phyloP scores from a whole-genome alignment of 2,113 vertebrate species.

The Gallinago paraguaiae region DNA sequence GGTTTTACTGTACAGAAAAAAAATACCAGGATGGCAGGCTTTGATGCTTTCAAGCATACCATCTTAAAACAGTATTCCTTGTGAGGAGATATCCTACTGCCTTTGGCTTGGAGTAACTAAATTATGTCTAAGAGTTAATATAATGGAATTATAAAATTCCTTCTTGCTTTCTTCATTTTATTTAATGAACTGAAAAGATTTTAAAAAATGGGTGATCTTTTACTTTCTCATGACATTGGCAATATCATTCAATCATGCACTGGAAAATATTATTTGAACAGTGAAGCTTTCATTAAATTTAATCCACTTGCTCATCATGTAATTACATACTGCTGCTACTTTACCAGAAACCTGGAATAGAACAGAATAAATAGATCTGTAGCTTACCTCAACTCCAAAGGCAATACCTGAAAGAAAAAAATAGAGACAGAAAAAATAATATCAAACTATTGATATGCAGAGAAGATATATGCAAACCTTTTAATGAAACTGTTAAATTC shows the following conservation, averaged over 20 bases:
- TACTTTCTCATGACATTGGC: background rate
- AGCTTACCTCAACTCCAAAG: conserved; percentile 51
- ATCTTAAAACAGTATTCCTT: background rate
- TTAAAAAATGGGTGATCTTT: background rate
- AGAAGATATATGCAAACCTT: background rate
- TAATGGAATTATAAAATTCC: background rate
- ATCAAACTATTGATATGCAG: background rate
- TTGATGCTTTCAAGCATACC: background rate
- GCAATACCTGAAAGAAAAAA: background rate
- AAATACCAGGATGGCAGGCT: background rate
- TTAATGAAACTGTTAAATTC: background rate
- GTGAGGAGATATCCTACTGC: background rate
- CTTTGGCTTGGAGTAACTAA: background rate
- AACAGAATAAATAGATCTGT: background rate
- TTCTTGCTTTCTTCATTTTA: background rate
- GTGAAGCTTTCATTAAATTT: background rate
- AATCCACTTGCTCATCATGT: background rate
- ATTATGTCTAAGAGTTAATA: background rate
- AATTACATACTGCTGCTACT: background rate
- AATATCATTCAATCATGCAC: background rate
- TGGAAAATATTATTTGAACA: conserved; percentile 14
- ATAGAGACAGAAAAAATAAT: background rate
- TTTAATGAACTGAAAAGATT: background rate
- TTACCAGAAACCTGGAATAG: background rate
- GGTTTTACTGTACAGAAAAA: background rate